These are phyloP conservation scores for Herpetotheres cachinnans DNA, from an alignment of 2,113 vertebrate genomes.

Conservation along the genomic window DNA sequence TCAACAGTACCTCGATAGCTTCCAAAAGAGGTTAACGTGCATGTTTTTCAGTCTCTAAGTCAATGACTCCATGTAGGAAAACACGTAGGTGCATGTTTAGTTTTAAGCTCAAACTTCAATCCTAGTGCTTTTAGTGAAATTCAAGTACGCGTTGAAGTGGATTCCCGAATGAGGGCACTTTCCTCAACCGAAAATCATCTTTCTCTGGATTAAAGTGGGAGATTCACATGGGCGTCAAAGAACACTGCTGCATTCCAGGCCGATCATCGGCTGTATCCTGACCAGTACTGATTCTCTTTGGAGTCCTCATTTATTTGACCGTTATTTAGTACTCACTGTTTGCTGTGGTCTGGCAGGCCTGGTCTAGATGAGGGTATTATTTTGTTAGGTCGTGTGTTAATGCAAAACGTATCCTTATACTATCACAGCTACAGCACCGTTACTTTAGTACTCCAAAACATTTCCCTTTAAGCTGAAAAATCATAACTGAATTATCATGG, in stretches of 20 bases:
- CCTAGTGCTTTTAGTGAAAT: neutral
- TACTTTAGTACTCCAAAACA: neutral
- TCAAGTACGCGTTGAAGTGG: neutral
- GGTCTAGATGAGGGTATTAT: neutral
- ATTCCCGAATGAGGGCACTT: neutral
- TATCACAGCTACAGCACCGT: neutral
- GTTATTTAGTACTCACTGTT: neutral
- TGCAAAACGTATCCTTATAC: neutral
- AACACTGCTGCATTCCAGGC: neutral
- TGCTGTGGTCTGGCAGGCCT: neutral
- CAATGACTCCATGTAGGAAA: neutral
- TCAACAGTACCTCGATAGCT: neutral
- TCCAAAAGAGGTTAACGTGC: neutral
- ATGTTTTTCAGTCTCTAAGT: neutral
- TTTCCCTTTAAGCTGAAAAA: slow-evolving; percentile 3
- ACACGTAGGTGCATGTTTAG: neutral
- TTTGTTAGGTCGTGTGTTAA: neutral
- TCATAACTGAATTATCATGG: slow-evolving; percentile 4
- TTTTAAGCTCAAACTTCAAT: neutral
- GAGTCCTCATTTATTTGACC: neutral
- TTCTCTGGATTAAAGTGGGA: neutral
- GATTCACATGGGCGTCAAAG: neutral
- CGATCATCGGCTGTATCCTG: neutral
- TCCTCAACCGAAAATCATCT: neutral
- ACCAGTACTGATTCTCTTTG: neutral